A percentile compares a stretch with the other conserved stretches of the same genome.
Evolutionary conservation across 2,888 invertebrate species (phyloP).

Genomic region (Zonitis immaculata): DNA sequence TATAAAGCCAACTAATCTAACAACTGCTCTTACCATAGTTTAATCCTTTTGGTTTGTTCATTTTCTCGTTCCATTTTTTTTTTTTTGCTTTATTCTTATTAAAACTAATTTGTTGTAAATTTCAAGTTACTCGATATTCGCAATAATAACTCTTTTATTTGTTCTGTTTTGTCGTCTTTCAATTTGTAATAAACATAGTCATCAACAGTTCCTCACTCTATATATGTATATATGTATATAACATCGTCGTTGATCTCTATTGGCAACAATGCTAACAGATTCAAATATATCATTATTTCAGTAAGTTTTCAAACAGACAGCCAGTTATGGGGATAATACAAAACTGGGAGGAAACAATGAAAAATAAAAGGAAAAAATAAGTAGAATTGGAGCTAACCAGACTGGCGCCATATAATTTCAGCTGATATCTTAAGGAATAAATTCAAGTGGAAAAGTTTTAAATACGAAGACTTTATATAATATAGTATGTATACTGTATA

Average conservation of each 20-base stretch:
- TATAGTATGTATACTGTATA: too few relatives aligned
- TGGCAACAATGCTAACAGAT: background rate
- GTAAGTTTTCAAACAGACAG: background rate
- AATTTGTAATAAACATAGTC: background rate
- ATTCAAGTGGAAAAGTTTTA: background rate
- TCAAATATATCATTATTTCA: background rate
- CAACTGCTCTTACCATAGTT: conserved; percentile 26
- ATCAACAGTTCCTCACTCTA: background rate
- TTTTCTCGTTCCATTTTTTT: background rate
- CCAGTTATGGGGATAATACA: background rate
- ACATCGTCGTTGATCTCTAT: background rate
- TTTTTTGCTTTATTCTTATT: too few relatives aligned
- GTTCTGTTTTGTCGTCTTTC: too few relatives aligned
- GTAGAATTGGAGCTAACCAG: background rate
- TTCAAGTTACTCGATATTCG: too few relatives aligned
- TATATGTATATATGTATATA: too few relatives aligned
- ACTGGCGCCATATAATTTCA: background rate
- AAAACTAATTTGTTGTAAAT: too few relatives aligned
- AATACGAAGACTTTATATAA: too few relatives aligned
- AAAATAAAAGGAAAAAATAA: too few relatives aligned
- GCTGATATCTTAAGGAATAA: background rate
- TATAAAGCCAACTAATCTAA: conserved; percentile 31
- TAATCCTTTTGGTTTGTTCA: conserved; percentile 27
- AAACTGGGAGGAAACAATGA: background rate
- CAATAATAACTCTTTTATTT: too few relatives aligned